phyloP scores from a whole-genome alignment of 2,888 invertebrate species.

The Scaptomyza polygonia region DNA sequence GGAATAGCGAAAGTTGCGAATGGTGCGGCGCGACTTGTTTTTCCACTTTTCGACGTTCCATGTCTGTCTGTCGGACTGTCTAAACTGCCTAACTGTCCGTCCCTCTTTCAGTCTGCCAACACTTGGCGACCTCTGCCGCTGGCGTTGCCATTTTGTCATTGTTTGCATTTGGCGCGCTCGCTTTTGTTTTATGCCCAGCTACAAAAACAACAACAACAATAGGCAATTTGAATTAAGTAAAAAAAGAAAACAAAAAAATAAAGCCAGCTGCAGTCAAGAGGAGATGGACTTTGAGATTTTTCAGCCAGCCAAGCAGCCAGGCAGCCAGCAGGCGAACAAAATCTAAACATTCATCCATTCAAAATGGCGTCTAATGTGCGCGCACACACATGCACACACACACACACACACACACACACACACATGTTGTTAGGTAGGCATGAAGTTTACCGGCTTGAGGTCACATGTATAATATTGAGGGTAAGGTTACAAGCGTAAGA shows the following conservation, averaged over 20 bases:
- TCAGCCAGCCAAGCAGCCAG: constrained; percentile 17
- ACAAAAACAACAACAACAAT: constrained; percentile 34
- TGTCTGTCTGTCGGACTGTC: constrained; percentile 28
- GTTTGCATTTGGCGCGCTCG: constrained; percentile 77
- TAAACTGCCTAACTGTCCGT: not conserved
- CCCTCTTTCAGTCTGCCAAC: constrained; percentile 26
- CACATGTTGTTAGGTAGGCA: not conserved
- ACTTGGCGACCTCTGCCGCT: constrained; percentile 63
- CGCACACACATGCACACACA: too few relatives aligned
- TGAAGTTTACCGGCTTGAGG: constrained; percentile 3
- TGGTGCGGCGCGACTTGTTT: constrained; percentile 73
- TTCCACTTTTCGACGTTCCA: constrained; percentile 62
- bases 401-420: not conserved
- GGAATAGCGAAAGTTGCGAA: constrained; percentile 14
- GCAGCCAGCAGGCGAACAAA: constrained; percentile 2
- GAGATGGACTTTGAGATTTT: constrained; percentile 37
- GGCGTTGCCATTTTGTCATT: constrained; percentile 75
- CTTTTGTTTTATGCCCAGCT: constrained; percentile 55
- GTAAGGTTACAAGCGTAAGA: constrained; percentile 6
- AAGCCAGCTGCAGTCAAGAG: constrained; percentile 8
- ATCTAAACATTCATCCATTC: constrained; percentile 10
- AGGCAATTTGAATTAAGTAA: constrained; percentile 41
- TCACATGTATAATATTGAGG: constrained; percentile 1
- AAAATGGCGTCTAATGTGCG: constrained; percentile 3
- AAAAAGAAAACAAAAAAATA: constrained; percentile 8